Evolutionary conservation across 2,797 vertebrate genomes (phyloP).

Genomic region (Myotis myotis): DNA sequence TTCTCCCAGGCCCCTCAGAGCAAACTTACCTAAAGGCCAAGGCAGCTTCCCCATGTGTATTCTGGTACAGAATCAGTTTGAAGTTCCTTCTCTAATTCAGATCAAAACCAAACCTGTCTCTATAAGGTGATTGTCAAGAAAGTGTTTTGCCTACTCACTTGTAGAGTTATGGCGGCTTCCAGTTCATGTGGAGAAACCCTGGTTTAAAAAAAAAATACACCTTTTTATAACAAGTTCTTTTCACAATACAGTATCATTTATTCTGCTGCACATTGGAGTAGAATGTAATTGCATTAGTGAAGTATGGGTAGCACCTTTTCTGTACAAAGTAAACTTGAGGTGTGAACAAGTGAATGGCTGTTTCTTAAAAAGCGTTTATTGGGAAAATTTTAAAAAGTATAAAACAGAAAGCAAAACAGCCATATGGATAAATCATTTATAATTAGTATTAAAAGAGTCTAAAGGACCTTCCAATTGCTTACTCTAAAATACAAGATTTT

Average conservation of each 20-base stretch:
- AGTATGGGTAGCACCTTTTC: neutral
- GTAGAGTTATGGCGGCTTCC: neutral
- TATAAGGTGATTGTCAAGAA: neutral
- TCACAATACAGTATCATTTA: neutral
- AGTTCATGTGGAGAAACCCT: neutral
- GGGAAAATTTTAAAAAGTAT: neutral
- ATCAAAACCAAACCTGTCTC: neutral
- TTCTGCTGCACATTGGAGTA: neutral
- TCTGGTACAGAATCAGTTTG: neutral
- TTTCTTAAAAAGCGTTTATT: slow-evolving; percentile 40
- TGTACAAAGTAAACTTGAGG: neutral
- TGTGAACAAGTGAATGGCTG: neutral
- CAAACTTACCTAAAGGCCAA: neutral
- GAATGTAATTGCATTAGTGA: neutral
- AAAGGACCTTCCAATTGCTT: neutral
- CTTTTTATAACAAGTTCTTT: neutral
- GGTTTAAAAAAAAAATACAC: neutral
- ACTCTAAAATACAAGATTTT: slow-evolving; percentile 26
- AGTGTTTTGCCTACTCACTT: neutral
- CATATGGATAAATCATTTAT: neutral
- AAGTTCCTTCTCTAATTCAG: neutral
- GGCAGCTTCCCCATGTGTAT: neutral
- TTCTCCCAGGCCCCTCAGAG: neutral
- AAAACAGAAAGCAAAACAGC: slow-evolving; percentile 30
- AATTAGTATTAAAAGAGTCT: neutral